These are phyloP conservation scores for Branchinecta sandiegonensis DNA, from an alignment of 2,888 invertebrate genomes.

Conservation along the genomic window DNA sequence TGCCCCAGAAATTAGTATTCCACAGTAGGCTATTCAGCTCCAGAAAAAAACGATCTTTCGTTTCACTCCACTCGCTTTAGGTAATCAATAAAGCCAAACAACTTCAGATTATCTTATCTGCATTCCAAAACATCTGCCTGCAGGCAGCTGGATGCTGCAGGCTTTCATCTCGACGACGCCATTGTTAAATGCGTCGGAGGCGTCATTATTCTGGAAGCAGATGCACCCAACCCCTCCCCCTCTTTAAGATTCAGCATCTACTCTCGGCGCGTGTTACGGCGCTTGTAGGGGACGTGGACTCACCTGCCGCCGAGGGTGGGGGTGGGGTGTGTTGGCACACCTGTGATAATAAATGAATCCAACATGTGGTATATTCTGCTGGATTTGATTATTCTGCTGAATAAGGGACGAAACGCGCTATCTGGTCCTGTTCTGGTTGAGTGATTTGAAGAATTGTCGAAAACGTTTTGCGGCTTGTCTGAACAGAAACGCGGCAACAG, in stretches of 20 bases:
- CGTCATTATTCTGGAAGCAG: constrained; percentile 3
- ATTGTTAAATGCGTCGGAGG: not conserved
- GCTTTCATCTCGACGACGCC: constrained; percentile 16
- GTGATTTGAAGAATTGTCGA: too few species aligned
- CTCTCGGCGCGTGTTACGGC: constrained; percentile 16
- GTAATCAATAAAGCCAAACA: not conserved
- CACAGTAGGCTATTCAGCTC: too few species aligned
- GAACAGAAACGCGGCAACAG: too few species aligned
- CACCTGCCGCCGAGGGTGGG: not conserved
- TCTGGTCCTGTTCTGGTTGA: too few species aligned
- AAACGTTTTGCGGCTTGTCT: too few species aligned
- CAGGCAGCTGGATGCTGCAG: constrained; percentile 15
- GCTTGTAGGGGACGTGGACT: constrained; percentile 5
- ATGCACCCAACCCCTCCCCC: not conserved
- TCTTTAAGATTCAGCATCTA: constrained; percentile 6
- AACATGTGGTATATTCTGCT: too few species aligned
- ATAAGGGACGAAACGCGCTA: too few species aligned
- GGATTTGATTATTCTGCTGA: too few species aligned
- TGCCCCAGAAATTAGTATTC: too few species aligned
- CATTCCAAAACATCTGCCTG: constrained; percentile 7
- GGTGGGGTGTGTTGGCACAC: constrained; percentile 9
- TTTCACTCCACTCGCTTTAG: too few species aligned
- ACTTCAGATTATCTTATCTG: constrained; percentile 10
- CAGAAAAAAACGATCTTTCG: too few species aligned
- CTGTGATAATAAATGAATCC: constrained; percentile 4